Percentiles rank a stretch among this genome's conserved stretches.
Conservation (phyloP, 1,140 invertebrate genomes). For the Magallana angulata region DNA sequence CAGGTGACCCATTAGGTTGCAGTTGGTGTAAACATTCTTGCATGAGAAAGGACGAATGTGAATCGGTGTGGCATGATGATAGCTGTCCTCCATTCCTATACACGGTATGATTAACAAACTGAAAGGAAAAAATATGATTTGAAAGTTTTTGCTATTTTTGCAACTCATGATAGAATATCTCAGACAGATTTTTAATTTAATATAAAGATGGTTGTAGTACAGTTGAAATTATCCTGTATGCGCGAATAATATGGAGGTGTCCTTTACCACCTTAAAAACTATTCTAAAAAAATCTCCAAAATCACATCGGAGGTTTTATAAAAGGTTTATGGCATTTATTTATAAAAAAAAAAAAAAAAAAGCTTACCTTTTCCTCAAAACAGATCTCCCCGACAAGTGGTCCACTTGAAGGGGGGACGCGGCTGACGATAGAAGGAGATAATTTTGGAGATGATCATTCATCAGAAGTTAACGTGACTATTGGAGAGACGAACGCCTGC, state of each 20-base stretch:
- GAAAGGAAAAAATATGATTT: too few species aligned
- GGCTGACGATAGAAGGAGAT: conserved; percentile 32
- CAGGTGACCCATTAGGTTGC: conserved; percentile 74
- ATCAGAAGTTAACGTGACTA: neutral
- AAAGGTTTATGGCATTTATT: too few species aligned
- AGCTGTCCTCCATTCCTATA: conserved; percentile 44
- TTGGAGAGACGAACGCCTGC: neutral
- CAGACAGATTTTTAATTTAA: too few species aligned
- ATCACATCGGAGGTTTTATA: too few species aligned
- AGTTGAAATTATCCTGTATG: too few species aligned
- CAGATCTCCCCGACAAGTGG: conserved; percentile 24
- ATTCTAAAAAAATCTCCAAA: too few species aligned
- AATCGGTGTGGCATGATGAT: neutral
- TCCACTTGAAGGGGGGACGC: conserved; percentile 27
- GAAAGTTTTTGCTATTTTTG: too few species aligned
- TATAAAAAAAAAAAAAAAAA: too few species aligned
- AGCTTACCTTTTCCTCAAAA: neutral
- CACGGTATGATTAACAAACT: neutral
- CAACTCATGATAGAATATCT: too few species aligned
- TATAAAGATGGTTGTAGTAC: too few species aligned
- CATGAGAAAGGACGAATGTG: conserved; percentile 1
- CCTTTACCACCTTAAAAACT: too few species aligned
- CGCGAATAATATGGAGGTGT: too few species aligned
- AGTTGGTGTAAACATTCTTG: conserved; percentile 72
- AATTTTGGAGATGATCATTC: conserved; percentile 19